Base-by-base conservation (phyloP, 1,140 invertebrate genomes). In the Idris sp. region DNA sequence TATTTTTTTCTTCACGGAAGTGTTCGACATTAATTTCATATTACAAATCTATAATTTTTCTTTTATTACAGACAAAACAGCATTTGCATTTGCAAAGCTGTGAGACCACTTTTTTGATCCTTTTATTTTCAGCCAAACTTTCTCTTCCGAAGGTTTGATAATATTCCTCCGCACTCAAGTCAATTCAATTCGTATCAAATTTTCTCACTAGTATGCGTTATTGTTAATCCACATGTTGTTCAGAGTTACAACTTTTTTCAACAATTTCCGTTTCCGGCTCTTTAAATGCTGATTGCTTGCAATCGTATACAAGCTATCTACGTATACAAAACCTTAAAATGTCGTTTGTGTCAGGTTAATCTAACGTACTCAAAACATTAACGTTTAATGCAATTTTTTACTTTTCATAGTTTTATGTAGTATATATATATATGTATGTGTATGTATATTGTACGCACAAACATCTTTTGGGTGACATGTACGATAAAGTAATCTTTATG, bases 1-100 rank as follows among this genome's bases (percentile, higher is more conserved):
- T 54, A 61, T 59, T 58, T 73, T 54, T 73, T 74, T 49, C 46
- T 67, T 68, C 48, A 22, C 74, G 77, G 79, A 79, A 81, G 73
- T 77, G 72, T 72, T 71, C 69, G 65, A 74, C 79, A 79, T 76
- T 82, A 83, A 83, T 83, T 84, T 78, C 54, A 77, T 79, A 79
- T 80, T 76, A 77, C 76, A 62, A 77, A 85, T 84, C 82, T 84
- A 81, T 84, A 84, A 86, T 86, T 85, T 82, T 53, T 67, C 62
- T 73, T 78, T 82, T 79, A 81, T 84, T 83, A 72, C 79, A 80
- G 62, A 58, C 56, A 48, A 62, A 72, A 54, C 44, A 62, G 30
- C 74, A 76, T 73, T 77, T 76, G 76, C 81, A 84, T 84, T 79
- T 84, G 81, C 48, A 76, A 77, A 74, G 78, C 77, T 77, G 77